Evolutionary conservation across 1,140 invertebrate genomes (phyloP), one percentile per base, ranked within the genome.

Genomic region (Hypsibius dujardini): DNA sequence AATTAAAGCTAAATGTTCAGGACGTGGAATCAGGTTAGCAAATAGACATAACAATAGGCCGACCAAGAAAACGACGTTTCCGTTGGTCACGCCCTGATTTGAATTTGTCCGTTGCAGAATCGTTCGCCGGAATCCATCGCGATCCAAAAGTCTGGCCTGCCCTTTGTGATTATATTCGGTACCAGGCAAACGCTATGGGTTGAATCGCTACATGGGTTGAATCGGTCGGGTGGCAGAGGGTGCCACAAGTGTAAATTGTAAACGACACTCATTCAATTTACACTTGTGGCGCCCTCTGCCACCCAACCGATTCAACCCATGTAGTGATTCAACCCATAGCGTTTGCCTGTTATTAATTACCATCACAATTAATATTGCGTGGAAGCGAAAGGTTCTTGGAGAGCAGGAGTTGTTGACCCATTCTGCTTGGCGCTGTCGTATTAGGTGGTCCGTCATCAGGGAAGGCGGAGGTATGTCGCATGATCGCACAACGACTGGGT

Each of bases 11-110:
- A 28, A 28, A 28, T 28, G 62, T 67, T 67, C 42, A 12, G 62
- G 42, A 67, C 62, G 12, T 67, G 62, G 62, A 67, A 67, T 42
- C 62, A 67, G 62, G 62, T 67, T 7, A 42, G 12, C 42, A 67
- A 3, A 45, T 12, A 12, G 3, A 7, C 42, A 67, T 7, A 12
- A 7, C 62, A 67, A 3, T 15, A 15, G 12, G 45, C 42, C 28
- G 28, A 67, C 45, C 42, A 12, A 3, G 42, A 15, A 7, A 15
- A 42, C 12, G 12, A 12, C 12, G 12, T 42, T 7, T 67, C 12
- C 12, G 12, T 7, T 67, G 42, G 7, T 12, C 12, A 42, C 62
- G 62, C 42, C 42, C 3, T 15, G 12, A 42, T 67, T 67, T 56
- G 50, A 67, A 12, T 67, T 56, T 56, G 62, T 42, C 7, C 28